phyloP scores from a whole-genome alignment of 2,888 invertebrate species.

The Campoletis raptor region DNA sequence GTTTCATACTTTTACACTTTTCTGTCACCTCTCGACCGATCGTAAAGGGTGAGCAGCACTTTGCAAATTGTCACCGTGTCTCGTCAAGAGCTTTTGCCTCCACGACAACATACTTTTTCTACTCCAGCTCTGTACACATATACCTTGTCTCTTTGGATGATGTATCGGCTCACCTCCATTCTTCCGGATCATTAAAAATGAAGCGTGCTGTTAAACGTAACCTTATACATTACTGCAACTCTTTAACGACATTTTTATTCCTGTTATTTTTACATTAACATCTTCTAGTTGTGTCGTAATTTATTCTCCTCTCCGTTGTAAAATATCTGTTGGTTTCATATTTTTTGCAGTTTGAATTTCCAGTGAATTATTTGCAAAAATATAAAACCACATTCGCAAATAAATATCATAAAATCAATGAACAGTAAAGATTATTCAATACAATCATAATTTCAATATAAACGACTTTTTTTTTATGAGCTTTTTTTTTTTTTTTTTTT shows the following conservation, averaged over 20 bases:
- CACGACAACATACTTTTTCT: slow-evolving; percentile 35
- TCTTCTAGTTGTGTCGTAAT: not conserved
- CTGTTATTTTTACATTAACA: not conserved
- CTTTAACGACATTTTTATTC: not conserved
- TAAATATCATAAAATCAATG: not conserved
- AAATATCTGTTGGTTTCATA: not conserved
- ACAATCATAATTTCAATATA: not conserved
- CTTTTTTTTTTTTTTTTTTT: too few relatives aligned
- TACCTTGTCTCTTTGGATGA: slow-evolving; percentile 33
- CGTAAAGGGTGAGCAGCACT: slow-evolving; percentile 58
- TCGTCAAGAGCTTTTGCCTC: slow-evolving; percentile 20
- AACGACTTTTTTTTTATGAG: too few relatives aligned
- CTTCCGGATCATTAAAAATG: not conserved
- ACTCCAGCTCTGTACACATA: slow-evolving; percentile 18
- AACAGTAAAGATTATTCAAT: not conserved
- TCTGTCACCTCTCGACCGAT: slow-evolving; percentile 49
- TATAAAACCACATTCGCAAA: not conserved
- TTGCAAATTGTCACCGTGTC: slow-evolving; percentile 61
- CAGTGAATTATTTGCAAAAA: not conserved
- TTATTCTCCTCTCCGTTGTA: not conserved
- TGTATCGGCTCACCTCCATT: slow-evolving; percentile 17
- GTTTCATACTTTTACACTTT: not conserved
- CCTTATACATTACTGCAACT: not conserved
- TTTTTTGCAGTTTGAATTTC: not conserved
- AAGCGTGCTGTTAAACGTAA: not conserved